Percentiles rank a stretch among this genome's conserved stretches.
phyloP scores from a whole-genome alignment of 1,140 invertebrate genomes.

The Galleria mellonella region DNA sequence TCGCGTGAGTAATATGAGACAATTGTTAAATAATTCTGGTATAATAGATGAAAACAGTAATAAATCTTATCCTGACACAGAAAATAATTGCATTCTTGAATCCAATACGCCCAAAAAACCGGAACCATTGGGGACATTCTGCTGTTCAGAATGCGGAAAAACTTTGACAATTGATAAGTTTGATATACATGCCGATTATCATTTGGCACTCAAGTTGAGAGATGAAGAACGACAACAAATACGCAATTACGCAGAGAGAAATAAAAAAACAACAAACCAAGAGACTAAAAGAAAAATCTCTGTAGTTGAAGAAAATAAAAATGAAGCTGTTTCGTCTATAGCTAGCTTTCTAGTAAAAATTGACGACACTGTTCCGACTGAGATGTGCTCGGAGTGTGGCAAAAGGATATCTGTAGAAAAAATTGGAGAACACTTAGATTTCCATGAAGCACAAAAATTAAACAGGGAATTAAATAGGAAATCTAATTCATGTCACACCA shows the following conservation, averaged over 20 bases:
- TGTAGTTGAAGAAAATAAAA: conserved; percentile 17
- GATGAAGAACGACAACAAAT: conserved; percentile 64
- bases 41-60: conserved; percentile 9
- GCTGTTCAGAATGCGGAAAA: conserved; percentile 74
- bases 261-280: conserved; percentile 19
- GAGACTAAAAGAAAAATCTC: conserved; percentile 19
- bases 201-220: conserved; percentile 76
- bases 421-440: conserved; percentile 80
- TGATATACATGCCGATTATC: conserved; percentile 76
- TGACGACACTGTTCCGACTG: conserved; percentile 39
- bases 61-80: conserved; percentile 1
- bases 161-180: conserved; percentile 56
- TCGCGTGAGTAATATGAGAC: conserved; percentile 44
- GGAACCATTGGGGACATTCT: conserved; percentile 21
- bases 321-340: conserved; percentile 33
- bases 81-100: conserved; percentile 6
- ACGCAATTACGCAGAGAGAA: conserved; percentile 32
- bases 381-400: conserved; percentile 78
- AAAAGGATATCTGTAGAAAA: conserved; percentile 75
- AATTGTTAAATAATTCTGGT: conserved; percentile 36
- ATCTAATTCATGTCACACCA: conserved; percentile 6
- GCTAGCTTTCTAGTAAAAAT: conserved; percentile 50
- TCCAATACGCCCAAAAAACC: not conserved
- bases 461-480: conserved; percentile 66
- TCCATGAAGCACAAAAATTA: conserved; percentile 81